Evolutionary conservation across 2,113 vertebrate genomes (phyloP).

Genomic region (Marmota flaviventris): DNA sequence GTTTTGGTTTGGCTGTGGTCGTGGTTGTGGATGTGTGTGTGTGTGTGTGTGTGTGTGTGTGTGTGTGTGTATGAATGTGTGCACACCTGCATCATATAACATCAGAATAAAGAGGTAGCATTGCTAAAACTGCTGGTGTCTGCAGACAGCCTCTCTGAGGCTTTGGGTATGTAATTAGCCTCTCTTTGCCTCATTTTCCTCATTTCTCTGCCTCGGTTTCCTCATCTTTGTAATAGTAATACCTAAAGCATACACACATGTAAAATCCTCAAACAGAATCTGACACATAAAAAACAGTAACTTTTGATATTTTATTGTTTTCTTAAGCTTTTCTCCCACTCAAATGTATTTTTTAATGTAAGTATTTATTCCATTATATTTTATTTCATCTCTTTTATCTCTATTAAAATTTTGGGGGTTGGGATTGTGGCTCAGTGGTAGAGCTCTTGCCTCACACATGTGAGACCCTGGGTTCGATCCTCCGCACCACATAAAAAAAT

Average conservation of each 20-base stretch:
- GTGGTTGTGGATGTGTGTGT: neutral
- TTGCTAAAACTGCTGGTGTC: neutral
- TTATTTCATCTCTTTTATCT: neutral
- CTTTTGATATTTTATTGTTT: neutral
- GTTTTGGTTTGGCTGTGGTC: neutral
- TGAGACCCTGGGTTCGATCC: too few species aligned
- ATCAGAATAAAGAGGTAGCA: neutral
- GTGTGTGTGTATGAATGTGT: neutral
- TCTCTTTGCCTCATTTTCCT: neutral
- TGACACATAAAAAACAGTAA: neutral
- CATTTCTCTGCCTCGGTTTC: neutral
- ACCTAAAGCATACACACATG: too few species aligned
- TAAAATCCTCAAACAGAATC: neutral
- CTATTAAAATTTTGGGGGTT: neutral
- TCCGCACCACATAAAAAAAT: too few species aligned
- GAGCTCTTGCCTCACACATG: too few species aligned
- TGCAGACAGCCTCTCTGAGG: neutral
- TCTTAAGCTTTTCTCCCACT: neutral
- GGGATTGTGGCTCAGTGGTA: too few species aligned
- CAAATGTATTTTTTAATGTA: neutral
- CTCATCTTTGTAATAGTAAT: neutral
- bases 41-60: neutral
- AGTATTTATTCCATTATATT: neutral
- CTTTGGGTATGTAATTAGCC: too few species aligned
- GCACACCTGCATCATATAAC: fast-evolving